A percentile compares a stretch with the other conserved stretches of the same genome.
These are phyloP conservation scores for Beaufortia kweichowensis DNA, from an alignment of 2,113 vertebrate genomes.

Conservation along the genomic window DNA sequence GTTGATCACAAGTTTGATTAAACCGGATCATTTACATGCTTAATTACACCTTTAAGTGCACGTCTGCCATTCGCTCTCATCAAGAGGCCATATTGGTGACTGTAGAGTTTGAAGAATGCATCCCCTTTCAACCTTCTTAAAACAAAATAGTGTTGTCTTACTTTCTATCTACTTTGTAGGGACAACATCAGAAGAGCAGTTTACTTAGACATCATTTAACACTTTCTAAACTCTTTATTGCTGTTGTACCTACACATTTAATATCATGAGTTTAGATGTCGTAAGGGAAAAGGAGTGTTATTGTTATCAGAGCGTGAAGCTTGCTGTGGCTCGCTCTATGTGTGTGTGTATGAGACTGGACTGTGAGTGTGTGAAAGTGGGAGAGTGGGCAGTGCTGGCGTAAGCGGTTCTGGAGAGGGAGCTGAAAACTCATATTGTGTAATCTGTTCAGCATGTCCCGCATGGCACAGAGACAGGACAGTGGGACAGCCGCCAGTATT, in stretches of 20 bases:
- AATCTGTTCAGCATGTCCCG: slow-evolving; percentile 73
- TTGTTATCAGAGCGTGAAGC: slow-evolving; percentile 26
- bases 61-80: slow-evolving; percentile 4
- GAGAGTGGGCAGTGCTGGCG: slow-evolving; percentile 7
- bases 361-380: background rate
- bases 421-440: slow-evolving; percentile 73
- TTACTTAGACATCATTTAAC: no score
- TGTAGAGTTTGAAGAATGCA: background rate
- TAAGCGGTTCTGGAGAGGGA: slow-evolving; percentile 44
- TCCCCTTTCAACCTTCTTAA: background rate
- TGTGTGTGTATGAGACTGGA: slow-evolving; percentile 22
- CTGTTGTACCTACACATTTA: background rate
- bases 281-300: slow-evolving; percentile 5
- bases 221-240: no score
- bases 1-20: slow-evolving; percentile 46
- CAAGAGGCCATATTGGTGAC: background rate
- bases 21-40: slow-evolving; percentile 61
- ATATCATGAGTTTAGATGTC: background rate
- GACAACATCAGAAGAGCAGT: background rate
- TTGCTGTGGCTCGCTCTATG: slow-evolving; percentile 1
- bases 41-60: slow-evolving; percentile 41
- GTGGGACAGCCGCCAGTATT: slow-evolving; percentile 62
- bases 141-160: background rate
- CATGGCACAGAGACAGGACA: slow-evolving; percentile 66
- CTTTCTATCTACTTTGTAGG: background rate